A percentile compares a stretch with the other conserved stretches of the same genome.
Evolutionary conservation across 2,113 vertebrate species (phyloP).

Genomic region (Promerops cafer): DNA sequence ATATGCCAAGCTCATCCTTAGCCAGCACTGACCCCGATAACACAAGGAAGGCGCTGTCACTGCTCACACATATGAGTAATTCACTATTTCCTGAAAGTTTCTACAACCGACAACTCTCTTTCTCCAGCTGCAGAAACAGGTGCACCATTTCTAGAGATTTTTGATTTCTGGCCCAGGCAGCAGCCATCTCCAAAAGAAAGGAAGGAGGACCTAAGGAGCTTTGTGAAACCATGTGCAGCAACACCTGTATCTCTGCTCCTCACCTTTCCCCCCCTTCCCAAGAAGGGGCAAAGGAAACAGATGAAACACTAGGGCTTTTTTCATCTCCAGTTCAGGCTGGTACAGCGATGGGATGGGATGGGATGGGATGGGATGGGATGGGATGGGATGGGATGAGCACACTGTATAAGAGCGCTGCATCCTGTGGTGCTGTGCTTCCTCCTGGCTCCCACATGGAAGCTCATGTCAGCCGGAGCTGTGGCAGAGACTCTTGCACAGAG

Average conservation of each 20-base stretch:
- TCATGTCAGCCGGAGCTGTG: background rate
- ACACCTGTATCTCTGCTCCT: background rate
- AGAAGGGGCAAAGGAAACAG: background rate
- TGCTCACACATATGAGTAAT: background rate
- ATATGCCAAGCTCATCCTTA: background rate
- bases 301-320: background rate
- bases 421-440: background rate
- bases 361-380: too few relatives aligned
- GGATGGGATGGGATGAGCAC: background rate
- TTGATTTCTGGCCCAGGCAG: background rate
- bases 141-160: background rate
- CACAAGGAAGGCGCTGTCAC: background rate
- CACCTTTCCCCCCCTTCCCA: background rate
- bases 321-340: background rate
- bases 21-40: background rate
- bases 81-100: background rate
- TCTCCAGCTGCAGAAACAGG: background rate
- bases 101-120: background rate
- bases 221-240: background rate
- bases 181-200: background rate
- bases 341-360: background rate
- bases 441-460: background rate
- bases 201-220: background rate
- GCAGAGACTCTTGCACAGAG: background rate
- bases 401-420: background rate